Percentiles rank a stretch among this genome's conserved stretches.
Conservation (phyloP, 2,113 vertebrate species). For the Tricholaema leucomelas region DNA sequence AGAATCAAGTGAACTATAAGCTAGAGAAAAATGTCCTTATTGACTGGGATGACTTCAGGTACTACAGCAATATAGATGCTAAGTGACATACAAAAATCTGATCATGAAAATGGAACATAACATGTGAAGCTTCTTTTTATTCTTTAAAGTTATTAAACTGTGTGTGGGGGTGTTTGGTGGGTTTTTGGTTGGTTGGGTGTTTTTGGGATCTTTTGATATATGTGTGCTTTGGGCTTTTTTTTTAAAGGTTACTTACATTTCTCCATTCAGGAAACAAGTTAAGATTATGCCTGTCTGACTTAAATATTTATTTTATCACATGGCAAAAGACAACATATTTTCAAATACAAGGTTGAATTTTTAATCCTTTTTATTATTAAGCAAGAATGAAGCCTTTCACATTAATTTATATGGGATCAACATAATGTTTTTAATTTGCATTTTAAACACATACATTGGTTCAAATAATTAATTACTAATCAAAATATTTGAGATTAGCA, state of each 20-base stretch:
- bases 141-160: not conserved
- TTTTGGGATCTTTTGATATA: not conserved
- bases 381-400: not conserved
- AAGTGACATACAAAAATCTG: not conserved
- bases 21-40: not conserved
- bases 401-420: not conserved
- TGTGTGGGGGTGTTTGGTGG: not conserved
- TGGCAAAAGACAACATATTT: not conserved
- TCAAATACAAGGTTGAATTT: not conserved
- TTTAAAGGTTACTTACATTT: not conserved
- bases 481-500: not conserved
- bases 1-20: conserved; percentile 29
- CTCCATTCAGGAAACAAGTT: not conserved
- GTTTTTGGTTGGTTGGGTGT: not conserved
- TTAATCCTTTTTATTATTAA: not conserved
- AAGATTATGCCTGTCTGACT: not conserved
- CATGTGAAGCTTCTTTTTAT: not conserved
- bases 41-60: not conserved
- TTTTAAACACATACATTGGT: conserved; percentile 4
- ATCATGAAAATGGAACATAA: not conserved
- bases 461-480: not conserved
- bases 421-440: not conserved
- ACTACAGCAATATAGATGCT: not conserved
- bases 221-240: not conserved
- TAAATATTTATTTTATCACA: conserved; percentile 9